These are phyloP conservation scores for Medauroidea extradentata DNA, from an alignment of 1,140 invertebrate species.

Conservation along the genomic window DNA sequence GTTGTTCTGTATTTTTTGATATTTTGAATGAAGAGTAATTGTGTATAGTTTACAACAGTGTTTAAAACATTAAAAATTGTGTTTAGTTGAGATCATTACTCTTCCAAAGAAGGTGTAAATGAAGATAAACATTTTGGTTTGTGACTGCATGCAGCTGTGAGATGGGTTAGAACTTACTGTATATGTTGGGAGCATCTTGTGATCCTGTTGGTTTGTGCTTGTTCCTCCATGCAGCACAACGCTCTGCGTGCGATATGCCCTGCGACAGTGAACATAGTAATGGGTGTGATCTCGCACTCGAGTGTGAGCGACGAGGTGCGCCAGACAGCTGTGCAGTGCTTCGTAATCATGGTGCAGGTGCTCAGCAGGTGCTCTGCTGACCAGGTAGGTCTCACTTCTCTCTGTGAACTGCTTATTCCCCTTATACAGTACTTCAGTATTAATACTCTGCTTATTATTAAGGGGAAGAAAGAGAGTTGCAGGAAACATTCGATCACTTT, in stretches of 20 bases:
- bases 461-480: too few relatives aligned
- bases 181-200: background rate
- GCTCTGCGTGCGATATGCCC: slow-evolving; percentile 56
- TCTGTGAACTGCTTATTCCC: too few relatives aligned
- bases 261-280: slow-evolving; percentile 55
- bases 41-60: background rate
- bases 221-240: slow-evolving; percentile 48
- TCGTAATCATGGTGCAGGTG: slow-evolving; percentile 53
- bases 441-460: too few relatives aligned
- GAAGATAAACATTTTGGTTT: too few relatives aligned
- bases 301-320: slow-evolving; percentile 39
- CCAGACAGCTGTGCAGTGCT: slow-evolving; percentile 49
- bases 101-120: too few relatives aligned
- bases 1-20: background rate
- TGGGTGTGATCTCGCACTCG: slow-evolving; percentile 45
- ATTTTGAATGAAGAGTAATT: background rate
- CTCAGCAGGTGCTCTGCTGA: slow-evolving; percentile 53
- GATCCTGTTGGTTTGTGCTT: background rate
- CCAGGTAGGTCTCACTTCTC: slow-evolving; percentile 44
- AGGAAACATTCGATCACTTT: too few relatives aligned
- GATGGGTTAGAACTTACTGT: too few relatives aligned
- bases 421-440: too few relatives aligned
- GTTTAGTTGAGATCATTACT: too few relatives aligned
- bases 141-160: too few relatives aligned
- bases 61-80: too few relatives aligned